Base-by-base conservation (phyloP, 2,888 invertebrate species). In the Teleiodes luculella region DNA sequence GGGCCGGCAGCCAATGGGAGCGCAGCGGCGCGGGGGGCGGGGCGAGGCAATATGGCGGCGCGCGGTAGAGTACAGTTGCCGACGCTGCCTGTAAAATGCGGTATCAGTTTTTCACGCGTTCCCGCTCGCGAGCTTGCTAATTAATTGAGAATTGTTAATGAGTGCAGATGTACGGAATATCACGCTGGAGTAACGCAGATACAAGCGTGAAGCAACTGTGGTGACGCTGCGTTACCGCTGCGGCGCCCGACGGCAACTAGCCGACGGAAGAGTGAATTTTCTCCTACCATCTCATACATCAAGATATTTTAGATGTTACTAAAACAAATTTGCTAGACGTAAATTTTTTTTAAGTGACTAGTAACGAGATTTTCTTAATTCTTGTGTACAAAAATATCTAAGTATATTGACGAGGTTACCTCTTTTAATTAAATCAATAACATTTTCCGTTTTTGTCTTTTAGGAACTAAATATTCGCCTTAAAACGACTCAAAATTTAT, bases 41-140 rank as follows among this genome's bases (percentile, higher is more conserved):
- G 76, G 79, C 81, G 66, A 62, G 61, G 68, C 88, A 90, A 89
- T 78, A 90, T 90, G 90, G 90, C 90, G 88, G 71, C 76, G 62
- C 60, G 36, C 57, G 65, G 64, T 64, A 67, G 52, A 45, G 72
- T 72, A 70, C 64, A 71, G 70, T 68, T 68, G 64, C 65, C 57
- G 60, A 49, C 59, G 59, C 63, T 66, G 68, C 73, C 67, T 68
- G 64, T 39, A 39, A 51, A 51, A 51, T 39, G 51, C 41, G 20
- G 49, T 72, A 72, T 64, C 69, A 59, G 61, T 57, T 59, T 70
- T 65, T 68, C 65, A 62, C 70, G 66, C 68, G 74, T 58, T 58
- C 52, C 65, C 70, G 67, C 56, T 72, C 74, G 71, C 75, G 73
- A 72, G 65, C 60, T 70, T 76, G 69, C 64, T 70, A 74, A 78